A percentile compares a stretch with the other conserved stretches of the same genome.
Evolutionary conservation across 2,113 vertebrate genomes (phyloP).

Genomic region (Isurus oxyrinchus): DNA sequence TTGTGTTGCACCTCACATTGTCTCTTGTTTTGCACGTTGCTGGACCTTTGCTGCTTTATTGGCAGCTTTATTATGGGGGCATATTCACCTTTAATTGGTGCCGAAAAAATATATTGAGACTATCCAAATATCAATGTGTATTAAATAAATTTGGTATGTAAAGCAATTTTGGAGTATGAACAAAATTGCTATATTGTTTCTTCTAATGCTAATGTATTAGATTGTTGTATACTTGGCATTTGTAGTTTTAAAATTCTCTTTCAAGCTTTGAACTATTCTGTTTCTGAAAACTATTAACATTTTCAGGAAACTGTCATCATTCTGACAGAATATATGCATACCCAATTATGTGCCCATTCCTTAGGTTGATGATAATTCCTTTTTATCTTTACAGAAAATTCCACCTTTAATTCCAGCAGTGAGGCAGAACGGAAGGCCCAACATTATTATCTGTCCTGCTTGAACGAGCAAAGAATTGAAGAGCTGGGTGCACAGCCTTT

Average conservation of each 20-base stretch:
- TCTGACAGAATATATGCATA: not conserved
- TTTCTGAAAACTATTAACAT: not conserved
- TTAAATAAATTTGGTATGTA: not conserved
- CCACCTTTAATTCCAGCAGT: conserved; percentile 88
- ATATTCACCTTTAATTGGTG: not conserved
- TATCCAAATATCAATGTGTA: not conserved
- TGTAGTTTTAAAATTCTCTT: not conserved
- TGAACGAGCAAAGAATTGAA: conserved; percentile 81
- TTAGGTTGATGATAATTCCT: not conserved
- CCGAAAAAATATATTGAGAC: not conserved
- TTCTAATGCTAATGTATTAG: not conserved
- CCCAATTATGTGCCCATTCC: not conserved
- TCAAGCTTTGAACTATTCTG: not conserved
- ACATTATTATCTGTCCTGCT: conserved; percentile 88
- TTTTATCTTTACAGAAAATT: conserved; percentile 64
- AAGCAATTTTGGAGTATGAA: not conserved
- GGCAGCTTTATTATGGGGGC: not conserved
- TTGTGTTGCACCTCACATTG: not conserved
- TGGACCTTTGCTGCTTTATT: not conserved
- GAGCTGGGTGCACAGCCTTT: conserved; percentile 86
- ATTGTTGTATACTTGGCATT: not conserved
- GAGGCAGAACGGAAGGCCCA: conserved; percentile 91
- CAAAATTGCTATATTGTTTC: not conserved
- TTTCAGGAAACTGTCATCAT: not conserved
- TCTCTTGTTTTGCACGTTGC: not conserved